Base-by-base conservation (phyloP, 2,113 vertebrate genomes). In the Lophotis ruficrista region DNA sequence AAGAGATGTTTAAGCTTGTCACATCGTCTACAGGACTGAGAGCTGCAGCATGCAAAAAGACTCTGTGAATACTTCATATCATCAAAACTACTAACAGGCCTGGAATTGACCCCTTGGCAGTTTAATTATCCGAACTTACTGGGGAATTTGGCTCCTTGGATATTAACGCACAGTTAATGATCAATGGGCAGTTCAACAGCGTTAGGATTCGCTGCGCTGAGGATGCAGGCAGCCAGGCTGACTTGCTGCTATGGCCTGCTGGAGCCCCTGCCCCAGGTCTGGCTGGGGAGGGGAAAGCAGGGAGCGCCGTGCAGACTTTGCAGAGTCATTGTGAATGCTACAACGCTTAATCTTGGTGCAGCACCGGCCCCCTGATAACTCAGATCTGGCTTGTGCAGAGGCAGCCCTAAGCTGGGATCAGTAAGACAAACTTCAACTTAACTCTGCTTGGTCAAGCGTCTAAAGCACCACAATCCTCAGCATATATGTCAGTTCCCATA, bases 41-140 rank as follows among this genome's bases (percentile, higher is more conserved):
- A 4, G 19, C 35, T 50, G 27, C 5, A 93, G 70, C 37, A 23
- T 19, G 20, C 28, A 53, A 56, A 87, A 58, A 43, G 3, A 31
- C 7, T 18, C 19, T 71, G 50, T 9, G 31, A 80, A 80, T 7
- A 35, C n/a, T 47, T 58, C 0, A 0, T 14, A 69, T 10, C 12
- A 9, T n/a, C 60, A 88, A 56, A 96, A 83, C n/a, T 24, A 73
- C 23, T 22, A 51, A 50, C 14, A 66, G 35, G 28, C 38, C 66
- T 88, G 58, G 75, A 70, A 85, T 33, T 1, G 15, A 41, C 15
- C 54, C 37, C 31, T 11, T 43, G 18, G 12, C 57, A 25, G 25
- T 45, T 90, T 71, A 57, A 72, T 70, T 62, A 93, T 23, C 20
- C 70, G 62, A 58, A 56, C 22, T 48, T 31, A 62, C 17, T 77